Evolutionary conservation across 1,140 invertebrate species (phyloP), one percentile per base, ranked within the genome.

Genomic region (Geopemphigus sp.): DNA sequence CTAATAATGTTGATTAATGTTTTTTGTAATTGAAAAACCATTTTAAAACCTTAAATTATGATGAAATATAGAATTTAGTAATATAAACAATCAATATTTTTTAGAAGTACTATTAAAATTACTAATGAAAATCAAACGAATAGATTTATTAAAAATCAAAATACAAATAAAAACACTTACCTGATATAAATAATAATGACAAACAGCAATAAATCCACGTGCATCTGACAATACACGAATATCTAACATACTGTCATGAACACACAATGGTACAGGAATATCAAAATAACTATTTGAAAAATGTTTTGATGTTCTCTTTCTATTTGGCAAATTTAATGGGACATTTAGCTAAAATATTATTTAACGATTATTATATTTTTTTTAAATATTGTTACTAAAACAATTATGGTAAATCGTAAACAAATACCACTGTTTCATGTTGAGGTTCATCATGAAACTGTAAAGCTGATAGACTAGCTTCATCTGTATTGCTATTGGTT

Each of bases 151-250:
- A 15, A 47, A 68, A 68, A 68, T 47, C 12, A 47, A 39, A 39
- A 39, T 39, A 39, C 47, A 68, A 68, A 47, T 64, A 15, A 78
- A 17, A 17, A 50, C 39, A 80, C 73, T 68, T 82, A 86, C 85
- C 85, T 93, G 91, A 84, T 94, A 95, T 1, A 94, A 86, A 83
- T 94, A 95, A 86, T 95, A 92, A 86, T 94, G 93, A 83, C 93
- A 94, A 63, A 95, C 90, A 82, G 92, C 93, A 24, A 94, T 89
- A 83, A 92, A 87, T 78, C 93, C 93, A 81, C 89, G 89, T 53
- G 90, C 88, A 84, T 91, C 89, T 32, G 92, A 91, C 61, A 94
- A 87, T 63, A 94, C 92, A 82, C 92, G 90, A 12, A 94, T 86
- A 87, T 94, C 92, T 32, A 94, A 85, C 12, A 92, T 91, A 84